A percentile compares a stretch with the other conserved stretches of the same genome.
Evolutionary conservation across 2,888 invertebrate genomes (phyloP).

Genomic region (Brachynemurus nebulosus): DNA sequence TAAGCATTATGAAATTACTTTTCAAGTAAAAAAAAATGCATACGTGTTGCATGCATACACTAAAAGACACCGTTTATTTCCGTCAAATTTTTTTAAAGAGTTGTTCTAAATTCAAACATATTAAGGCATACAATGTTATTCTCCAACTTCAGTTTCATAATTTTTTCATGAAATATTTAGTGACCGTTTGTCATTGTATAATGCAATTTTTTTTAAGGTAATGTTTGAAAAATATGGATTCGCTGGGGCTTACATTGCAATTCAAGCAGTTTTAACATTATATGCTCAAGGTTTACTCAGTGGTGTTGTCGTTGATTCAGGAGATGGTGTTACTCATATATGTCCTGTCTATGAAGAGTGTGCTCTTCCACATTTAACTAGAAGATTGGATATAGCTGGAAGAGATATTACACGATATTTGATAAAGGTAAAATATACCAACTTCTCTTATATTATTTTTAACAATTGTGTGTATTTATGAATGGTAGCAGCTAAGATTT

Average conservation of each 20-base stretch:
- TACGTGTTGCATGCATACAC: too few relatives aligned
- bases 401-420: slow-evolving; percentile 95
- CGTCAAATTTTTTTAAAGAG: too few relatives aligned
- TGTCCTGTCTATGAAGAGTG: slow-evolving; percentile 98
- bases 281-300: slow-evolving; percentile 95
- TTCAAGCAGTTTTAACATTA: slow-evolving; percentile 89
- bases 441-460: neutral
- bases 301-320: slow-evolving; percentile 97
- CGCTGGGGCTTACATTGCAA: slow-evolving; percentile 87
- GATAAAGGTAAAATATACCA: slow-evolving; percentile 56
- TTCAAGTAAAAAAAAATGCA: too few relatives aligned
- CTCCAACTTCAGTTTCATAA: too few relatives aligned
- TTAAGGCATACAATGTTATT: too few relatives aligned
- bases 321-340: slow-evolving; percentile 98
- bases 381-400: slow-evolving; percentile 92
- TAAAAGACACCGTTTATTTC: too few relatives aligned
- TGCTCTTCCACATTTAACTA: slow-evolving; percentile 87
- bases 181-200: too few relatives aligned
- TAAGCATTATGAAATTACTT: too few relatives aligned
- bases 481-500: too few relatives aligned
- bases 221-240: slow-evolving; percentile 98
- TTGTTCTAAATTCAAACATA: too few relatives aligned
- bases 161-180: too few relatives aligned
- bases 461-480: neutral
- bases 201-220: slow-evolving; percentile 50